Evolutionary conservation across 2,797 vertebrate genomes (phyloP).

Genomic region (Syndactyla subalaris): DNA sequence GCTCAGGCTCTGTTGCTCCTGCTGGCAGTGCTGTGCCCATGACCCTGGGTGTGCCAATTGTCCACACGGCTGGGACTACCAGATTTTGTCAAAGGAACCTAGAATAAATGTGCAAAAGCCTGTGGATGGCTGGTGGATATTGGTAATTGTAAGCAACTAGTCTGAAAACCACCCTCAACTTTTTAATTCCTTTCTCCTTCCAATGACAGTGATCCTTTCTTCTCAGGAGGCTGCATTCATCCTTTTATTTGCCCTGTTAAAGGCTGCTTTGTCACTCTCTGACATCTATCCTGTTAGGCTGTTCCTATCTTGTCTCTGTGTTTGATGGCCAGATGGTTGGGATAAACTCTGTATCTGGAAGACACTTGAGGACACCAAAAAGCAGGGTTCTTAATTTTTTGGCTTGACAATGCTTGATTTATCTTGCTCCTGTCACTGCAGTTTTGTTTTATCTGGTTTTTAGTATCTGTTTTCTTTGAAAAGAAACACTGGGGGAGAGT

Average conservation of each 20-base stretch:
- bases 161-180: not conserved
- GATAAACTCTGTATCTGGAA: not conserved
- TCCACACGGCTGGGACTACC: not conserved
- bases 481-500: not conserved
- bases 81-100: not conserved
- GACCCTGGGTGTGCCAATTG: fast-evolving
- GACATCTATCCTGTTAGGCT: not conserved
- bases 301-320: not conserved
- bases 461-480: not conserved
- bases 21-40: not conserved
- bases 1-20: not conserved
- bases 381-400: not conserved
- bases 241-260: not conserved
- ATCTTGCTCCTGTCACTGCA: not conserved
- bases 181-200: not conserved
- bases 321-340: not conserved
- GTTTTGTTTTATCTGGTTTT: not conserved
- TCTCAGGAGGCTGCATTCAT: not conserved
- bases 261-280: not conserved
- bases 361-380: not conserved
- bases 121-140: not conserved
- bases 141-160: not conserved
- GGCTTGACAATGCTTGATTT: not conserved
- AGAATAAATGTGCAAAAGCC: not conserved
- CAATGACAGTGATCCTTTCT: not conserved